These are phyloP conservation scores for Lasioglossum lativentre DNA, from an alignment of 2,888 invertebrate genomes.

Conservation along the genomic window DNA sequence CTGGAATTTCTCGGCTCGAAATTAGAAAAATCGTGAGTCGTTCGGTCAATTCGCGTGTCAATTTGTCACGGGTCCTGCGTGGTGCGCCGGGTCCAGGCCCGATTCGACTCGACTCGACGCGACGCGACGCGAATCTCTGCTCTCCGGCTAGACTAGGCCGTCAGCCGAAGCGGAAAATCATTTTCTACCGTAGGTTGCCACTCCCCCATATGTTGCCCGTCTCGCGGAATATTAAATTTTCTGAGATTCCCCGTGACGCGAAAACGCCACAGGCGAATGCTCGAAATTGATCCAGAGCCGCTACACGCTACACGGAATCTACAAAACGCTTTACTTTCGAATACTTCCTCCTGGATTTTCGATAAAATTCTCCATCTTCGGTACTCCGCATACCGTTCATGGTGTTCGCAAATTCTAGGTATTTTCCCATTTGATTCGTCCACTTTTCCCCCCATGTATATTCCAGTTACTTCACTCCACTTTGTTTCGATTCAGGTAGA, in stretches of 20 bases:
- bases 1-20: conserved; percentile 21
- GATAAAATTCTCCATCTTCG: background rate
- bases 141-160: background rate
- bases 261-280: background rate
- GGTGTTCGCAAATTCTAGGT: background rate
- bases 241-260: conserved; percentile 13
- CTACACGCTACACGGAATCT: background rate
- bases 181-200: conserved; percentile 16
- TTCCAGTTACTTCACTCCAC: background rate
- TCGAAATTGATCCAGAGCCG: conserved; percentile 8
- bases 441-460: background rate
- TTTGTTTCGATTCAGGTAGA: too few species aligned
- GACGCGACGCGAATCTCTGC: background rate
- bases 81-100: background rate
- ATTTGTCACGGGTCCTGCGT: conserved; percentile 27
- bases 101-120: background rate
- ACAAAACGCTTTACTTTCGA: background rate
- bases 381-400: background rate
- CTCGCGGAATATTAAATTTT: conserved; percentile 41
- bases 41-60: conserved; percentile 30
- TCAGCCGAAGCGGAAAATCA: conserved; percentile 9
- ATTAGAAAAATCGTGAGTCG: conserved; percentile 36
- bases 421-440: background rate
- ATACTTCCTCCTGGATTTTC: background rate
- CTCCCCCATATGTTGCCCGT: conserved; percentile 1